A percentile compares a stretch with the other conserved stretches of the same genome.
phyloP scores from a whole-genome alignment of 2,888 invertebrate species.

The Pyrrhosoma nymphula region DNA sequence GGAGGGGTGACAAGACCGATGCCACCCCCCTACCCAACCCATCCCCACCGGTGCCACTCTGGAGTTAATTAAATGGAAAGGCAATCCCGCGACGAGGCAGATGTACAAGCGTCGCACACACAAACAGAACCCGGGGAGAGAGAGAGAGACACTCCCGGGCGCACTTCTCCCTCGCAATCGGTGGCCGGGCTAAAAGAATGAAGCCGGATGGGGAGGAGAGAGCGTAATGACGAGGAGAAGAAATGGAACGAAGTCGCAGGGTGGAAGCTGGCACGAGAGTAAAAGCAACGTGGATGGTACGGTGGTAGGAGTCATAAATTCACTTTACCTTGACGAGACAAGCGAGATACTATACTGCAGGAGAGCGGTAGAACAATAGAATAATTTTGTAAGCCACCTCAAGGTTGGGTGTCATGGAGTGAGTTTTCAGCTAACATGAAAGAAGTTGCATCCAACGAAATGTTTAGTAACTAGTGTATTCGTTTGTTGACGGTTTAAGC shows the following conservation, averaged over 20 bases:
- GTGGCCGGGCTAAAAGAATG: not conserved
- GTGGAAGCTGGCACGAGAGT: not conserved
- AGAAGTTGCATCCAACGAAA: no score
- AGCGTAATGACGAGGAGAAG: not conserved
- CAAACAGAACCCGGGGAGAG: not conserved
- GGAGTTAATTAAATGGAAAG: slow-evolving; percentile 67
- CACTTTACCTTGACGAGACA: not conserved
- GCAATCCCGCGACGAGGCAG: slow-evolving; percentile 54
- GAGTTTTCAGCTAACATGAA: no score
- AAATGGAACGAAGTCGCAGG: not conserved
- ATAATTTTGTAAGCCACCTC: no score
- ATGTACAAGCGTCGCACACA: slow-evolving; percentile 35
- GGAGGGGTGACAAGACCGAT: slow-evolving; percentile 30
- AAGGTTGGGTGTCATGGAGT: no score
- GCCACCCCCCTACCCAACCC: not conserved
- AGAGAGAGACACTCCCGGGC: not conserved
- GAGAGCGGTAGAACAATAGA: no score
- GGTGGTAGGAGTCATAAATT: not conserved
- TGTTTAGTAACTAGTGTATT: no score
- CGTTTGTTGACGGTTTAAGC: no score
- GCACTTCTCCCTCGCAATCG: slow-evolving; percentile 26
- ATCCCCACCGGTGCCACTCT: not conserved
- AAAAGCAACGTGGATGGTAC: not conserved
- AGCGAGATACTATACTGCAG: no score
- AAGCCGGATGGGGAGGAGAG: not conserved